Percentiles rank a stretch among this genome's conserved stretches.
Conservation (phyloP, 1,140 invertebrate species). For the Ceratina calcarata region DNA sequence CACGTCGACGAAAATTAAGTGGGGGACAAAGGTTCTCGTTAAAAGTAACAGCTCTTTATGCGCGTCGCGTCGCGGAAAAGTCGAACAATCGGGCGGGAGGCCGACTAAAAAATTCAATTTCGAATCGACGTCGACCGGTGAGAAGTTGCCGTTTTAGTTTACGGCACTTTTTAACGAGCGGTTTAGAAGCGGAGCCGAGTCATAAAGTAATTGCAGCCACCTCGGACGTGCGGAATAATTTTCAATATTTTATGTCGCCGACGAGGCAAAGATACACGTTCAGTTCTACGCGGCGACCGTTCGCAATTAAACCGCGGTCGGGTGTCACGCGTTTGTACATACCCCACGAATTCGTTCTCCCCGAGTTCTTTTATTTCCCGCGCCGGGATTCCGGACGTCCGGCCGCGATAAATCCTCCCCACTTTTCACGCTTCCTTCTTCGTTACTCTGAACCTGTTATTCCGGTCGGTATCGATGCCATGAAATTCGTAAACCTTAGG, state of each 20-base stretch:
- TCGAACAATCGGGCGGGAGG: conserved; percentile 7
- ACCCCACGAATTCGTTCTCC: conserved; percentile 23
- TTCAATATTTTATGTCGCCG: conserved; percentile 1
- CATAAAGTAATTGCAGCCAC: conserved; percentile 8
- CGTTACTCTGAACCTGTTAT: no score
- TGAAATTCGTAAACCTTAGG: no score
- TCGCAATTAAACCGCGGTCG: conserved; percentile 49
- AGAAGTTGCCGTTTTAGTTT: not conserved
- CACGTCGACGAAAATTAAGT: conserved; percentile 1
- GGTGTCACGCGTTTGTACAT: not conserved
- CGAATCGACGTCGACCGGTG: not conserved
- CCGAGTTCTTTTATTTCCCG: conserved; percentile 7
- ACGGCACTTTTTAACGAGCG: not conserved
- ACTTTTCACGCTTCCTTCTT: conserved; percentile 7
- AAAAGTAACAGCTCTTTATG: not conserved
- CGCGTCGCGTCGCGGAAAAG: not conserved
- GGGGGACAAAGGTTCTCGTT: conserved; percentile 32
- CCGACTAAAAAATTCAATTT: conserved; percentile 2
- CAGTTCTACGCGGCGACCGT: not conserved
- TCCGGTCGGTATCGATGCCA: not conserved
- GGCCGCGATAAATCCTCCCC: conserved; percentile 50
- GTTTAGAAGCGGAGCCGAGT: not conserved
- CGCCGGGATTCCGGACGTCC: conserved; percentile 10
- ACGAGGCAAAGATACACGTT: not conserved
- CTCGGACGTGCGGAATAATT: not conserved